Percentiles rank a stretch among this genome's conserved stretches.
phyloP scores from a whole-genome alignment of 1,140 invertebrate species.

The Conopomorpha cramerella region DNA sequence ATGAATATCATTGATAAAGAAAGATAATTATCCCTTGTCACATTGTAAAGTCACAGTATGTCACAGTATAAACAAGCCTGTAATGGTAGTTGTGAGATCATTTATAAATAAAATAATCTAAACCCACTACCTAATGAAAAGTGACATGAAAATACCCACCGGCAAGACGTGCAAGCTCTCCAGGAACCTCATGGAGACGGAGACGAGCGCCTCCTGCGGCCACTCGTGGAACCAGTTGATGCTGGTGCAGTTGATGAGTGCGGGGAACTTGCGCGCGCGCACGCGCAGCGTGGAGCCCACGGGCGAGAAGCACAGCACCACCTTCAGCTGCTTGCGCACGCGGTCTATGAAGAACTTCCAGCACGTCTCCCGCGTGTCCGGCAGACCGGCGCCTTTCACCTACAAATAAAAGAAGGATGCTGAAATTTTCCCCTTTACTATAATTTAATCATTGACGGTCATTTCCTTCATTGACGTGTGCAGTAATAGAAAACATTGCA shows the following conservation, averaged over 20 bases:
- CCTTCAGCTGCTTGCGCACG: constrained; percentile 87
- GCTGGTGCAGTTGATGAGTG: constrained; percentile 91
- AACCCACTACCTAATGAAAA: constrained; percentile 5
- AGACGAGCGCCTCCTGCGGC: constrained; percentile 94
- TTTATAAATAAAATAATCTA: no score
- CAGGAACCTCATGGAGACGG: constrained; percentile 88
- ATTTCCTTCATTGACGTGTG: no score
- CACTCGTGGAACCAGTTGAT: constrained; percentile 99
- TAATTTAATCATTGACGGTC: no score
- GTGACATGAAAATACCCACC: no score
- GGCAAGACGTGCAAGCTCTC: constrained; percentile 80
- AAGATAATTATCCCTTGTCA: no score
- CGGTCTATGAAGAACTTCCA: constrained; percentile 98
- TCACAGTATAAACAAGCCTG: no score
- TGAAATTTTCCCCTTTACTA: no score
- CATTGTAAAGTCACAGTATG: no score
- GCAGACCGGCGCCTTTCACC: constrained; percentile 80
- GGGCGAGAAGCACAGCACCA: constrained; percentile 93
- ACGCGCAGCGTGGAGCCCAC: constrained; percentile 90
- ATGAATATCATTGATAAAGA: no score
- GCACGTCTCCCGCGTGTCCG: constrained; percentile 93
- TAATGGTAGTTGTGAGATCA: no score
- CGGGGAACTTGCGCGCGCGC: constrained; percentile 92
- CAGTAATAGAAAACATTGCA: no score
- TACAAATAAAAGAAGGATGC: constrained; percentile 18